Conservation (phyloP, 2,888 invertebrate genomes). For the Cheilosia vernalis region DNA sequence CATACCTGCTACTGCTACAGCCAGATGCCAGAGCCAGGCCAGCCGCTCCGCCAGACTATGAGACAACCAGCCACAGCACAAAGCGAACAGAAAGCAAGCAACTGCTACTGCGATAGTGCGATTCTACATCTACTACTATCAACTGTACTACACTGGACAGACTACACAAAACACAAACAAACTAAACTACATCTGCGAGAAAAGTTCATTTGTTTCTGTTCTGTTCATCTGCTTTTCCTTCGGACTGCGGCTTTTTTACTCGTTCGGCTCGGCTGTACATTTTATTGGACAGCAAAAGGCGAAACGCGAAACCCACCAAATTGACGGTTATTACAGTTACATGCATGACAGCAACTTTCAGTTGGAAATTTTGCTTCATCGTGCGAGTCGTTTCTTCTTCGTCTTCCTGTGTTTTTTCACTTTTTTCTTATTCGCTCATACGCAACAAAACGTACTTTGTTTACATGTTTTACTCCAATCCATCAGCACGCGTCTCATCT, state of each 20-base stretch:
- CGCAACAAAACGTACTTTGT: slow-evolving; percentile 67
- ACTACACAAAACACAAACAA: neutral
- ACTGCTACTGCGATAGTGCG: too few species aligned
- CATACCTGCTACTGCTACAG: too few species aligned
- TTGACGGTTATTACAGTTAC: slow-evolving; percentile 51
- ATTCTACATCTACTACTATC: too few species aligned
- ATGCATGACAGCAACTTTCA: slow-evolving; percentile 48
- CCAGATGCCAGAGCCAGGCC: too few species aligned
- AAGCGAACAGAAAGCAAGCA: too few species aligned
- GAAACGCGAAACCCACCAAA: neutral
- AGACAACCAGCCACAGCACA: too few species aligned
- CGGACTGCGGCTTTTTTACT: neutral
- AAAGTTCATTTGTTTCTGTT: too few species aligned
- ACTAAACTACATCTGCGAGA: too few species aligned
- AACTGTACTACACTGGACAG: neutral
- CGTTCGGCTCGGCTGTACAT: too few species aligned
- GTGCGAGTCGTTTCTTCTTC: slow-evolving; percentile 24
- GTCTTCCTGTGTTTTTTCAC: slow-evolving; percentile 17
- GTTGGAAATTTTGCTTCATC: slow-evolving; percentile 62
- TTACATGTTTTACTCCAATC: slow-evolving; percentile 49
- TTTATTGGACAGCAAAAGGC: neutral
- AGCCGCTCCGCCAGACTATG: too few species aligned
- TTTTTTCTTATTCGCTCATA: slow-evolving; percentile 50
- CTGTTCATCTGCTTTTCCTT: neutral
- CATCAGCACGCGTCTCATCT: slow-evolving; percentile 48